Evolutionary conservation across 2,888 invertebrate genomes (phyloP).

Genomic region (Rhagonycha fulva): DNA sequence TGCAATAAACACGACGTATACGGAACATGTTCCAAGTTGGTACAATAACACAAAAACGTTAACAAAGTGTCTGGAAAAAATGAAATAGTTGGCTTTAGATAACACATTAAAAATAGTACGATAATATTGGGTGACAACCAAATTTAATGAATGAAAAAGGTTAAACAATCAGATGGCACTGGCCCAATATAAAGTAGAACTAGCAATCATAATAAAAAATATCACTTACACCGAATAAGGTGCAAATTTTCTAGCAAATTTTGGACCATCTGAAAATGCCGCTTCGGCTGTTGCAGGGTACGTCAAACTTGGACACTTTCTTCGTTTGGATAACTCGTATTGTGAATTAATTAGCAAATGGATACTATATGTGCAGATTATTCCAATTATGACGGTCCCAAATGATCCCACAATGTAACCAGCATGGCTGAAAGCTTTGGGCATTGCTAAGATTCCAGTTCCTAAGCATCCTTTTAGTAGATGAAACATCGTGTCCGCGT

Average conservation of each 20-base stretch:
- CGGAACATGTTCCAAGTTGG: slow-evolving; percentile 95
- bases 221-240: slow-evolving; percentile 71
- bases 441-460: slow-evolving; percentile 91
- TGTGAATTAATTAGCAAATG: slow-evolving; percentile 79
- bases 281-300: slow-evolving; percentile 83
- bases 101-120: background rate
- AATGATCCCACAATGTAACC: slow-evolving; percentile 80
- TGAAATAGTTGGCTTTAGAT: background rate
- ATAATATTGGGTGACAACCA: background rate
- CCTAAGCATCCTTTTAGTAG: slow-evolving; percentile 89
- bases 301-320: slow-evolving; percentile 62
- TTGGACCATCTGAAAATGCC: slow-evolving; percentile 72
- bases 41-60: slow-evolving; percentile 81
- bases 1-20: slow-evolving; percentile 93
- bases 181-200: background rate
- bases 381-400: slow-evolving; percentile 82
- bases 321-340: slow-evolving; percentile 65
- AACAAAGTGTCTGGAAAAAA: slow-evolving; percentile 66
- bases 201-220: background rate
- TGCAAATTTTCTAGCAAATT: slow-evolving; percentile 64
- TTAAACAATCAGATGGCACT: background rate
- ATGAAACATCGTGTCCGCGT: slow-evolving; percentile 80
- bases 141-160: background rate
- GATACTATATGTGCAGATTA: slow-evolving; percentile 93
- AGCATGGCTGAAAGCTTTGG: slow-evolving; percentile 81